Base-by-base conservation (phyloP, 2,113 vertebrate genomes). In the Dolichallabes microphthalmus region DNA sequence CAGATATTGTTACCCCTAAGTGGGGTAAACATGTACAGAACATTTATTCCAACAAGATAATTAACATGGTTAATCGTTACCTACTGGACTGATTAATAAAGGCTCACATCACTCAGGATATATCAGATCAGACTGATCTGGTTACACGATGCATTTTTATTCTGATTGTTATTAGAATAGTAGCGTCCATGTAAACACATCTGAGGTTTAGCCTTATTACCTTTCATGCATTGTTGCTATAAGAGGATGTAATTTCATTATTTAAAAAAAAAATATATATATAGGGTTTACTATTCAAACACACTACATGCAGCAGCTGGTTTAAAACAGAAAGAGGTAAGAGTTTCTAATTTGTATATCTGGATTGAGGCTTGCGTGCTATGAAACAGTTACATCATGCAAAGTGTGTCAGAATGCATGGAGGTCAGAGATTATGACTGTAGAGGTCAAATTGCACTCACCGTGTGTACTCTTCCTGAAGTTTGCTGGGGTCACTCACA, bases 391-490 rank as follows among this genome's bases (percentile, higher is more conserved):
- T 17, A 30, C n/a, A 32, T 66, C 13, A 32, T 15, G 27, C 4
- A 7, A 66, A 66, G 7, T 60, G 20, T 58, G 57, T 60, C 57
- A 8, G 8, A 25, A 66, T 6, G 55, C 17, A 19, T 35, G 15
- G 13, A 32, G 32, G 20, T n/a, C 14, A 3, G 5, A 3, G 5
- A 75, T 25, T 25, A 12, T 9, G 25, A 61, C 14, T 25, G 53
- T 78, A 19, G 10, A 32, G 13, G 35, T 27, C 3, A 1, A 22
- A 78, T 30, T 22, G 32, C 32, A 92, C 95, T 89, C 91, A 99
- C 98, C 98, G 96, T 90, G 98, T 99, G 91, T 99, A 99, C 91
- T 99, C 98, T 94, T 99, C 98, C 94, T 99, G 98, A 90, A 99
- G 96, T 92, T 99, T 99, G 91, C 93, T 94, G 83, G 97, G 97